Evolutionary conservation across 2,888 invertebrate genomes (phyloP).

Genomic region (Ochropleura plecta): DNA sequence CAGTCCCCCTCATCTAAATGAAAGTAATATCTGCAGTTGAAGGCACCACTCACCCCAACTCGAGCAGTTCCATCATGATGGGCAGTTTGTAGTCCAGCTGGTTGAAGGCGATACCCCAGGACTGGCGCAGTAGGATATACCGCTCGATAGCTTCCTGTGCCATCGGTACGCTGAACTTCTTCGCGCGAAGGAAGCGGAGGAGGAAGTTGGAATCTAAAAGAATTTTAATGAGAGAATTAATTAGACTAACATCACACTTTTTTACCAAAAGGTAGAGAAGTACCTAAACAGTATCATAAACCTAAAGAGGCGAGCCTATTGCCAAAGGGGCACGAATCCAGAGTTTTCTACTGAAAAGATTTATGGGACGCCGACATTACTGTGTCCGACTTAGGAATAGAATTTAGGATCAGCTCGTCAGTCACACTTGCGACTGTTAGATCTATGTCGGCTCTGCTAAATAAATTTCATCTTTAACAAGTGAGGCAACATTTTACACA

Average conservation of each 20-base stretch:
- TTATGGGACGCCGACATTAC: not conserved
- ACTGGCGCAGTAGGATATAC: conserved; percentile 94
- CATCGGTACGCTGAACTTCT: conserved; percentile 95
- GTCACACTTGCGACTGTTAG: not conserved
- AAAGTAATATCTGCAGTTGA: not conserved
- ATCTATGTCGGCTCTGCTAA: not conserved
- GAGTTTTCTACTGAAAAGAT: not conserved
- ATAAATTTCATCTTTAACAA: not conserved
- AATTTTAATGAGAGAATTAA: not conserved
- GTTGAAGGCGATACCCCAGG: conserved; percentile 94
- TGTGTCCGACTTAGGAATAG: not conserved
- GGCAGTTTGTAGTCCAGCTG: conserved; percentile 93
- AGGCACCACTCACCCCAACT: conserved; percentile 90
- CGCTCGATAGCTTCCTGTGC: conserved; percentile 94
- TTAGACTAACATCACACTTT: not conserved
- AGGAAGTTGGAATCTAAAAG: conserved; percentile 92
- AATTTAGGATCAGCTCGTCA: not conserved
- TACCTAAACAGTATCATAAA: not conserved
- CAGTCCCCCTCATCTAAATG: not conserved
- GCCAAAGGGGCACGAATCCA: not conserved
- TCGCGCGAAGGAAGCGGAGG: conserved; percentile 94
- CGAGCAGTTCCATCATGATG: conserved; percentile 93
- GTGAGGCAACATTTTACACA: not conserved
- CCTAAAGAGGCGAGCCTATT: not conserved
- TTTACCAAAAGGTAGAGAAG: not conserved